Evolutionary conservation across 2,113 vertebrate genomes (phyloP), one percentile per base, ranked within the genome.

Genomic region (Peromyscus polionotus): DNA sequence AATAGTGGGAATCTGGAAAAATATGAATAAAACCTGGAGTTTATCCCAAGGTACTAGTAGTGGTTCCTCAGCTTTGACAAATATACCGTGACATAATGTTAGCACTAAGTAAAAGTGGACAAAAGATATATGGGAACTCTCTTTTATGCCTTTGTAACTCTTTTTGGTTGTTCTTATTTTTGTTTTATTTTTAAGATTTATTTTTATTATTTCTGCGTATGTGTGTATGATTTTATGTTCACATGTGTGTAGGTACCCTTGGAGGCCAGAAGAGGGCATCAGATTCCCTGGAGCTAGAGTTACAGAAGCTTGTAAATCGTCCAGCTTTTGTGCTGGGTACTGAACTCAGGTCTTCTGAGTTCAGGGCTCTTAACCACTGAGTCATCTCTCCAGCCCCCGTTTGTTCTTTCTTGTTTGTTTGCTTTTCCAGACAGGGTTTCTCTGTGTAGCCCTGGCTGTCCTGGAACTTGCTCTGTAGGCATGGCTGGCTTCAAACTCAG

Each of bases 51-150:
- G 24, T 65, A 63, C 42, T 24, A 42, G 19, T 39, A 24, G 5
- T 63, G 73, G 57, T 90, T 77, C 93, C 48, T 94, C 76, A 65
- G 63, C 76, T 94, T 84, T 88, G 45, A 94, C 61, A 83, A 88
- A 59, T 5, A 16, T 76, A 87, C 26, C 61, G 51, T 2, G 7
- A 10, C 86, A 48, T 36, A 80, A 42, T 24, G 42, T 95, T 93
- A 93, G 77, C 68, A 36, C n/a, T 59, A 59, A 79, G 54, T 36
- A 24, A 79, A 39, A 92, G 33, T 45, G 42, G 8, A 42, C 75
- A 16, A 70, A 59, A 68, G 39, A 10, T 28, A 36, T 9, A 42
- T n/a, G 26, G 31, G 20, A 67, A 73, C 61, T 65, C 4, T 4
- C 33, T 20, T 77, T 77, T 14, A 31, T 19, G 48, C 17, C 33